Base-by-base conservation (phyloP, 2,888 invertebrate species). In the Plemyria rubiginata region DNA sequence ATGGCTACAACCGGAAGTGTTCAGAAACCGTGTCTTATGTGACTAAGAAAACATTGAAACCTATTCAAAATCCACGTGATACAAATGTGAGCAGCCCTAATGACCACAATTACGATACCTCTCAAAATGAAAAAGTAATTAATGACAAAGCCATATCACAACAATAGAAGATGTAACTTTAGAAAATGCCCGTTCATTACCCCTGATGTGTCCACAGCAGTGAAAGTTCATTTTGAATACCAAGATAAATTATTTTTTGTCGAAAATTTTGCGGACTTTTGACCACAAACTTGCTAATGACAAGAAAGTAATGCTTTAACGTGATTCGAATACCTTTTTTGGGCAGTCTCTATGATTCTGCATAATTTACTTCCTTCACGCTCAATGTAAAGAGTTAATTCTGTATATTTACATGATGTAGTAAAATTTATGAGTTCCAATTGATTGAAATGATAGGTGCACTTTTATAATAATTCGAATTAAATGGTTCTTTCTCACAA, bases 231-330 rank as follows among this genome's bases (percentile, higher is more conserved):
- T 71, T 77, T 75, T 80, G 76, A 80, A 81, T 78, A 80, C 77
- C 76, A 76, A 82, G 78, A 74, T 80, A 79, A 85, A 82, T 84
- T 81, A 82, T 76, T 82, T 81, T 81, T 81, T 77, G 75, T 77
- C 76, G 75, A 82, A 81, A 84, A 76, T 80, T 81, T 82, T 76
- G 79, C 80, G 73, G 78, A 74, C 72, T 66, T 74, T 74, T 74
- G 76, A 87, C 88, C 88, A 83, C 87, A 85, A 79, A 77, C 73
- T 77, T 73, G 73, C 82, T 90, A 88, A 90, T 89, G 89, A 87
- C 80, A 86, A 83, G 83, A 89, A 89, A 89, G 86, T 85, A 78
- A 43, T 38, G 60, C 1, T 12, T 48, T 28, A 36, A 29, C 40
- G 62, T 46, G 77, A 80, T 78, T 81, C 78, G 72, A 72, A 76